These are phyloP conservation scores for Synergus umbraculus DNA, from an alignment of 2,888 invertebrate genomes.

Conservation along the genomic window DNA sequence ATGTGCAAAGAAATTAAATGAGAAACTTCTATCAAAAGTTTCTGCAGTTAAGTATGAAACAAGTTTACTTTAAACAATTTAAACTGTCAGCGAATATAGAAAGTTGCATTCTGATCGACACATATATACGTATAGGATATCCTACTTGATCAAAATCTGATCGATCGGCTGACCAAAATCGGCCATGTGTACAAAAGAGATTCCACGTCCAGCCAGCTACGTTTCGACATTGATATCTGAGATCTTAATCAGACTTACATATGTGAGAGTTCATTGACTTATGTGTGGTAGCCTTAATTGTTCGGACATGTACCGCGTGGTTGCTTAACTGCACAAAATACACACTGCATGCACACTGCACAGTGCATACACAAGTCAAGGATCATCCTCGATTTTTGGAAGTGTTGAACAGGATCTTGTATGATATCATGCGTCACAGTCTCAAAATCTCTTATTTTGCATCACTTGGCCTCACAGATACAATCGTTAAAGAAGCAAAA, in stretches of 20 bases:
- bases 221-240: conserved; percentile 40
- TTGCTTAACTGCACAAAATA: conserved; percentile 28
- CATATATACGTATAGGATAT: neutral
- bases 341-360: neutral
- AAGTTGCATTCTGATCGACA: conserved; percentile 32
- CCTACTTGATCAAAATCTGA: conserved; percentile 37
- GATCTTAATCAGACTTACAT: conserved; percentile 40
- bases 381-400: conserved; percentile 34
- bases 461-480: conserved; percentile 28
- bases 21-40: neutral
- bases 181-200: conserved; percentile 39
- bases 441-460: conserved; percentile 34
- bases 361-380: neutral
- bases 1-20: too few species aligned
- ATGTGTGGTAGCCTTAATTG: conserved; percentile 39
- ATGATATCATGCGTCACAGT: conserved; percentile 26
- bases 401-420: conserved; percentile 36
- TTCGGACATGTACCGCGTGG: conserved; percentile 40
- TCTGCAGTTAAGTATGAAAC: conserved; percentile 9
- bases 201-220: conserved; percentile 31
- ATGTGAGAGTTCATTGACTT: conserved; percentile 40
- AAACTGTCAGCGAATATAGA: conserved; percentile 38
- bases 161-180: conserved; percentile 37
- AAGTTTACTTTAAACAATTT: neutral
- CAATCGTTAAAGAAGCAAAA: conserved; percentile 10